These are phyloP conservation scores for Distichodus sexfasciatus DNA, from an alignment of 2,797 vertebrate species.

Conservation along the genomic window DNA sequence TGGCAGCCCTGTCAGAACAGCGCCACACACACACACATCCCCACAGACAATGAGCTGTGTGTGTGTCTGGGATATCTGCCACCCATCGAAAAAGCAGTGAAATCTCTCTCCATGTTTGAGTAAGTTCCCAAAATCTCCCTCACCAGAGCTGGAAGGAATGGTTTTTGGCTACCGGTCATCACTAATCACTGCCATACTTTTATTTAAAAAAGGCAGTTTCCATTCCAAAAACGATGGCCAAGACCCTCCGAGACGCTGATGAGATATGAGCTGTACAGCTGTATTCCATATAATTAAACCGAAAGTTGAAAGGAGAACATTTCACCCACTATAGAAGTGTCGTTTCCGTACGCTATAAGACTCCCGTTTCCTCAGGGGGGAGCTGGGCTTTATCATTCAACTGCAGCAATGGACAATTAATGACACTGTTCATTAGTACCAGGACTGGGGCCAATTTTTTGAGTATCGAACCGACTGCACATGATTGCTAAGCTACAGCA, in stretches of 20 bases:
- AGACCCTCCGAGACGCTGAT: not conserved
- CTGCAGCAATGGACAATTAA: too few relatives aligned
- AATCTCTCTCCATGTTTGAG: conserved; percentile 16
- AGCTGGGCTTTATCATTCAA: too few relatives aligned
- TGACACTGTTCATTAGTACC: too few relatives aligned
- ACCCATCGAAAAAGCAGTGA: conserved; percentile 20
- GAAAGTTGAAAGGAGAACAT: too few relatives aligned
- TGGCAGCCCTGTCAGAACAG: conserved; percentile 44
- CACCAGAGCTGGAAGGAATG: not conserved
- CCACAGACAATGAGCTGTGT: conserved; percentile 47
- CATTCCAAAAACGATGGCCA: not conserved
- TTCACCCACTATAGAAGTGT: too few relatives aligned
- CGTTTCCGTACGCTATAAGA: too few relatives aligned
- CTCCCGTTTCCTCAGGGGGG: too few relatives aligned
- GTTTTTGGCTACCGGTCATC: conserved; percentile 6
- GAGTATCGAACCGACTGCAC: too few relatives aligned
- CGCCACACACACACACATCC: conserved; percentile 23
- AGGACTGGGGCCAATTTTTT: too few relatives aligned
- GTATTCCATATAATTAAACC: not conserved
- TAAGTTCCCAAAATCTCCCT: too few relatives aligned
- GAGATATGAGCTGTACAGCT: not conserved
- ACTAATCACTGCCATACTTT: not conserved
- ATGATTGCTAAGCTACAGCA: too few relatives aligned
- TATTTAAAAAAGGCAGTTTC: not conserved
- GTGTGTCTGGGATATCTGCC: conserved; percentile 23